Conservation (phyloP, 2,113 vertebrate genomes). For the Phyllostomus hastatus region DNA sequence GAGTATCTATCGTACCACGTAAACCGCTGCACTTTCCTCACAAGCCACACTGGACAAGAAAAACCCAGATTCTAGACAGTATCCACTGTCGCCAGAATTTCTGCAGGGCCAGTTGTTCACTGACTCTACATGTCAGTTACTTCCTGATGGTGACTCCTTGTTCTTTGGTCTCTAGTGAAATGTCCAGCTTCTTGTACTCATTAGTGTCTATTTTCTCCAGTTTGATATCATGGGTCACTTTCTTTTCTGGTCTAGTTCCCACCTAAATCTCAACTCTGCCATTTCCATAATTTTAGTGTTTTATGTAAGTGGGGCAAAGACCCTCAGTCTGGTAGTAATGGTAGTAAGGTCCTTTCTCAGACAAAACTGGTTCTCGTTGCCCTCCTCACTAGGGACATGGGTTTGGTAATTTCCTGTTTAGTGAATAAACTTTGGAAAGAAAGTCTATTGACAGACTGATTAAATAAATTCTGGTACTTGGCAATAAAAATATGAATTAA, state of each 20-base stretch:
- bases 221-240: neutral
- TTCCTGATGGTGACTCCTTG: neutral
- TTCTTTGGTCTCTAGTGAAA: neutral
- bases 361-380: neutral
- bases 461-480: no score
- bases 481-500: neutral
- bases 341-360: neutral
- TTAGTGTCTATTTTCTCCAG: neutral
- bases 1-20: neutral
- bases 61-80: neutral
- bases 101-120: neutral
- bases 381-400: neutral
- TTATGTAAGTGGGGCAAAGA: neutral
- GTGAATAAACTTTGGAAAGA: neutral
- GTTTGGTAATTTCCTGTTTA: neutral
- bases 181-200: neutral
- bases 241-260: neutral
- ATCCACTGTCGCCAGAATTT: neutral
- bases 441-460: neutral
- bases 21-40: neutral
- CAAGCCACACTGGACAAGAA: neutral
- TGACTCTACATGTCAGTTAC: neutral
- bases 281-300: neutral
- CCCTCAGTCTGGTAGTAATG: neutral
- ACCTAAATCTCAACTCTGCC: neutral